Base-by-base conservation (phyloP, 2,888 invertebrate species). In the Chaitophorus viminalis region DNA sequence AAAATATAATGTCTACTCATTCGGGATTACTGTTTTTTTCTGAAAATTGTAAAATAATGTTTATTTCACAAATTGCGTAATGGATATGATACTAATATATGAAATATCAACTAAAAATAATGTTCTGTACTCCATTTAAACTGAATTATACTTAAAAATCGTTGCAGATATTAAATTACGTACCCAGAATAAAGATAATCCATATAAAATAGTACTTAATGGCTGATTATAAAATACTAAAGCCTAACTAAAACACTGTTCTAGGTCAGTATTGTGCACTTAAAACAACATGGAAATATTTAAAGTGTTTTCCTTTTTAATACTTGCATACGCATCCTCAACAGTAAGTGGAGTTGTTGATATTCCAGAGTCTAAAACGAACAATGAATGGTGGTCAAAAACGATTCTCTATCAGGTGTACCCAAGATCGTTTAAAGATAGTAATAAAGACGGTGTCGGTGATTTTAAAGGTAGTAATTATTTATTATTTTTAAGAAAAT, bases 351-450 rank as follows among this genome's bases (percentile, higher is more conserved):
- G 31, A 39, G 75, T 6, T 29, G 17, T 25, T 31, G 25, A 76
- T 0, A 31, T 65, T 68, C 76, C 18, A 14, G 6, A 17, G 1
- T n/a, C 31, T 0, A 65, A 46, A 1, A 25, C 39, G 17, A 84
- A 2, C 9, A n/a, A 65, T 9, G 94, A 96, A 90, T 98, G 98
- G 98, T 97, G 96, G 95, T 93, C 96, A 91, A 94, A 94, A 82
- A 94, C 94, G 68, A 93, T 94, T 11, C 93, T 97, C 82, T 98
- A 98, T 92, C 96, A 98, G 92, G 95, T 97, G 88, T 96, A 96
- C 91, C 95, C 96, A 0, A 93, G 96, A 87, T 96, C 97, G 0
- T 98, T 96, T 92, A 94, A 94, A 91, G 98, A 98, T 91, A 94
- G 94, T 29, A 92, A 96, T 91, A 95, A 94, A 0, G 95, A 97